Base-by-base conservation (phyloP, 1,140 invertebrate species). In the Homarus americanus region DNA sequence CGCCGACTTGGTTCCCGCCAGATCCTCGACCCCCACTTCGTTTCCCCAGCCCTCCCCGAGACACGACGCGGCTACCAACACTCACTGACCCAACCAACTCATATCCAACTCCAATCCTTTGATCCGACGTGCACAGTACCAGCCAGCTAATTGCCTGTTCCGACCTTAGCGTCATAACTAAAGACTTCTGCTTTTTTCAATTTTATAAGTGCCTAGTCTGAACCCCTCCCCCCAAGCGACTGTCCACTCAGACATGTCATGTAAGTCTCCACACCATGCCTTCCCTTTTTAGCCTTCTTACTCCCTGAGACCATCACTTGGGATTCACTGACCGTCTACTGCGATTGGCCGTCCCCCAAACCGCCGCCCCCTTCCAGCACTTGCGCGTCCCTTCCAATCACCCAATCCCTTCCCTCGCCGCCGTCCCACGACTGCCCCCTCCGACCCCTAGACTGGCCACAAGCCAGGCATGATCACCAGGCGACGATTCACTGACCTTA, bases 401-500 rank as follows among this genome's bases (percentile, higher is more conserved):
- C 44, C 44, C 44, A n/a, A 7, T 38, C 17, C 28, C 2, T 0
- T 38, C 72, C 28, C 32, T 28, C 10, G 7, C 2, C 28, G 1
- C n/a, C 2, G 4, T 9, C 17, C 38, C 40, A 38, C 2, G 7
- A 20, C 36, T 1, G 12, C 38, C 40, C 76, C 20, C 20, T 41
- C 17, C 17, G 1, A 79, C 76, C 40, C 40, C 40, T 5, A n/a
- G 40, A 49, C 76, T 44, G 28, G 32, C 76, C 76, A 79, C 76
- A 49, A 78, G 75, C n/a, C n/a, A 69, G 63, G 63, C 63, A 24
- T 69, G 63, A 69, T 69, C 63, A 32, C n/a, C 63, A 69, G 63
- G 63, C 63, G 63, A 69, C 63, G 63, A 69, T 69, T 69, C 63
- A 69, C 28, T 69, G 63, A 69, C 63, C 63, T 69, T 69, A 69